Percentiles rank a stretch among this genome's conserved stretches.
Evolutionary conservation across 2,888 invertebrate species (phyloP).

Genomic region (Dexiosoma caninum): DNA sequence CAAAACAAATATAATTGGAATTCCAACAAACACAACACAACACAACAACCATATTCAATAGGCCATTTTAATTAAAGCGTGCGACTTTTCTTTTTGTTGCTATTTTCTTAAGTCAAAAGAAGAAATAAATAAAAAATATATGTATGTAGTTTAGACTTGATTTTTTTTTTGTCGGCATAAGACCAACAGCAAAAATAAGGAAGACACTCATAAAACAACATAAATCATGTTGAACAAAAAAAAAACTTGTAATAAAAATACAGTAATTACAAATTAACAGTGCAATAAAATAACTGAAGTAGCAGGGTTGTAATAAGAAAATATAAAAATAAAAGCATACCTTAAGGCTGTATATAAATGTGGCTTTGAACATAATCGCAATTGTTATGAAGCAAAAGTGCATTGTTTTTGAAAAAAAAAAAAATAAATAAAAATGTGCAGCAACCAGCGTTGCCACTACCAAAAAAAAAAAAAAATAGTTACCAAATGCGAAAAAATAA

Average conservation of each 20-base stretch:
- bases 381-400: background rate
- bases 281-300: background rate
- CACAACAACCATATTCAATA: no score
- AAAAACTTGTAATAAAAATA: no score
- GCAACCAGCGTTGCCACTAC: no score
- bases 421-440: no score
- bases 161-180: background rate
- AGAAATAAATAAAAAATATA: background rate
- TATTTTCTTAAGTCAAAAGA: background rate
- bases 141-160: background rate
- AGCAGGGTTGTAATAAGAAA: background rate
- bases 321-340: constrained; percentile 25
- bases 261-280: background rate
- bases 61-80: constrained; percentile 50
- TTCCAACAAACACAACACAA: background rate
- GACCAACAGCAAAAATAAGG: background rate
- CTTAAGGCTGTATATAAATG: constrained; percentile 6
- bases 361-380: background rate
- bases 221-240: constrained; percentile 4
- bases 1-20: background rate
- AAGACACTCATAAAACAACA: background rate
- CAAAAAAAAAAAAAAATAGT: no score
- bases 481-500: no score
- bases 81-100: constrained; percentile 28
- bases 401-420: no score